Base-by-base conservation (phyloP, 2,113 vertebrate species). In the Nesoenas mayeri region DNA sequence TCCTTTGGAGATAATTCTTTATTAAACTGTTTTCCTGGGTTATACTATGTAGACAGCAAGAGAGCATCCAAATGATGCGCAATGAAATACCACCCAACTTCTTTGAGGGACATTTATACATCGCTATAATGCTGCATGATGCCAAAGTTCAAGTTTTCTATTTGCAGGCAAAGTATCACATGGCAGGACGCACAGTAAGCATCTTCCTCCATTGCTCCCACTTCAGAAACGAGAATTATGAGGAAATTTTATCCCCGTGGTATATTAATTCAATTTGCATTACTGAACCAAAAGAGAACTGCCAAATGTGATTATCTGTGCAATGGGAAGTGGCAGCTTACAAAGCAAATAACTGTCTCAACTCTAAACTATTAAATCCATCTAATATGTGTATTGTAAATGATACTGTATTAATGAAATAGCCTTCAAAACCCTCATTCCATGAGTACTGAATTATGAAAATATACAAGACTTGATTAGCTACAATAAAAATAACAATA, bases 231-330 rank as follows among this genome's bases (percentile, higher is more conserved):
- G 7, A 84, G 24, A 94, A 92, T 44, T 60, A 58, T 12, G 25
- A 84, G 44, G 25, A 96, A 75, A 88, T 82, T 96, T 85, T 53
- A 80, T 79, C 34, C 80, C 70, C 56, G 47, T 75, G 48, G 14
- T 51, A 61, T 58, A 79, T 81, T 84, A 91, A 91, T 90, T 91
- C 82, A 69, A 73, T 85, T 83, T 92, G 70, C 73, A 82, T 60
- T 81, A 54, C 34, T 92, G 74, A 64, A 48, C 12, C 60, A 67
- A 83, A 89, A 89, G 62, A 95, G 74, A 38, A 72, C 48, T 89
- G 75, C 36, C 65, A 89, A 83, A 78, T 81, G 51, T 0, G 5
- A 78, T 75, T 85, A 79, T 58, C 75, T 80, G 53, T 53, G 42
- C 20, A 28, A 85, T 31, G 47, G 13, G 42, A 86, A 87, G 38